Percentiles rank a stretch among this genome's conserved stretches.
Conservation (phyloP, 2,797 vertebrate species). For the Potorous gilbertii region DNA sequence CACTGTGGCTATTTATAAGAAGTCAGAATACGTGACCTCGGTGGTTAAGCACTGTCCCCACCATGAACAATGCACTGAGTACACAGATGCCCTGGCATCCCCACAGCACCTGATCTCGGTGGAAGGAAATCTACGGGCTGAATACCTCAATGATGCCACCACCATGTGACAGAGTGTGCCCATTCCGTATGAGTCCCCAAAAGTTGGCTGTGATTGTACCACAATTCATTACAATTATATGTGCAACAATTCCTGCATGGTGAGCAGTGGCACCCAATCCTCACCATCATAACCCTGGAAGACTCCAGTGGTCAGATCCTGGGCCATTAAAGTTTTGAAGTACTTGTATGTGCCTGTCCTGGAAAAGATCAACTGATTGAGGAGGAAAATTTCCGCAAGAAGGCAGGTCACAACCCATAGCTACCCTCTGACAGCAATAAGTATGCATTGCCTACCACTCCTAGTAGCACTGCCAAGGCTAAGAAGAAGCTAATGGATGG, state of each 20-base stretch:
- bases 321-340: too few species aligned
- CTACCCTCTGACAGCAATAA: conserved; percentile 68
- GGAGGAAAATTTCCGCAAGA: too few species aligned
- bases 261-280: conserved; percentile 91
- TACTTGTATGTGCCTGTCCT: too few species aligned
- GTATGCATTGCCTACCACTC: conserved; percentile 51
- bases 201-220: conserved; percentile 81
- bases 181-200: too few species aligned
- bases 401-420: not conserved
- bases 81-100: conserved; percentile 78
- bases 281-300: conserved; percentile 83
- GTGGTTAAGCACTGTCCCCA: conserved; percentile 92
- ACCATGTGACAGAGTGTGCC: too few species aligned
- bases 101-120: too few species aligned
- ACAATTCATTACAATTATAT: conserved; percentile 91
- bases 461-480: conserved; percentile 48
- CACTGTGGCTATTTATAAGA: conserved; percentile 92
- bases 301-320: too few species aligned
- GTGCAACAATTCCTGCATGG: conserved; percentile 95
- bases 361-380: too few species aligned
- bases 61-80: conserved; percentile 87
- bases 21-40: conserved; percentile 89
- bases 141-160: too few species aligned
- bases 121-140: too few species aligned
- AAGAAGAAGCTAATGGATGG: conserved; percentile 70